Percentiles rank a stretch among this genome's conserved stretches.
Conservation (phyloP, 2,113 vertebrate species). For the Apodemus sylvaticus region DNA sequence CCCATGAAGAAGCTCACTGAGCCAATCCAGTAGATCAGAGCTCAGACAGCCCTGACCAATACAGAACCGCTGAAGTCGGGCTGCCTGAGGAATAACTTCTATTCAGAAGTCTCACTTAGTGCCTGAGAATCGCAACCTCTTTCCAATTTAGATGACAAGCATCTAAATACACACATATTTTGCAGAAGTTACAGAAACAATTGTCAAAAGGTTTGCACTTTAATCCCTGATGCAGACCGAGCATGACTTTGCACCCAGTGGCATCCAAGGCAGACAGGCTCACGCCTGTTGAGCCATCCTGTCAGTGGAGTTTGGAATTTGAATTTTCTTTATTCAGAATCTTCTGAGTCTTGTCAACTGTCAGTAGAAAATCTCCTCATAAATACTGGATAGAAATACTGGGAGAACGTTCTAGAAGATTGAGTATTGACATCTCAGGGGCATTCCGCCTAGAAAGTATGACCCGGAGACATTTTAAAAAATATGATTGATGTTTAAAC, state of each 20-base stretch:
- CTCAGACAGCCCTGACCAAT: neutral
- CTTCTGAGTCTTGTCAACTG: neutral
- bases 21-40: neutral
- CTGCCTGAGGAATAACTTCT: neutral
- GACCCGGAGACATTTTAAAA: neutral
- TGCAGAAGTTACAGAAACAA: neutral
- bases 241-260: neutral
- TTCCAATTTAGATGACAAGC: neutral
- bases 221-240: neutral
- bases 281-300: neutral
- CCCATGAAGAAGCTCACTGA: neutral
- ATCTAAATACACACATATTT: neutral
- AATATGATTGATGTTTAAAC: neutral
- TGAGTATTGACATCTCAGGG: neutral
- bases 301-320: neutral
- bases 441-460: neutral
- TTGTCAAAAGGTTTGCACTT: neutral
- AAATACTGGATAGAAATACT: neutral
- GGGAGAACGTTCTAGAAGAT: neutral
- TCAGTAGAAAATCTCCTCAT: neutral
- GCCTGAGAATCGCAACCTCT: neutral
- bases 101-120: neutral
- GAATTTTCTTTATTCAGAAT: neutral
- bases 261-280: neutral
- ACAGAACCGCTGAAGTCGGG: neutral